Evolutionary conservation across 2,888 invertebrate species (phyloP), one percentile per base, ranked within the genome.

Genomic region (Ectemnius cavifrons): DNA sequence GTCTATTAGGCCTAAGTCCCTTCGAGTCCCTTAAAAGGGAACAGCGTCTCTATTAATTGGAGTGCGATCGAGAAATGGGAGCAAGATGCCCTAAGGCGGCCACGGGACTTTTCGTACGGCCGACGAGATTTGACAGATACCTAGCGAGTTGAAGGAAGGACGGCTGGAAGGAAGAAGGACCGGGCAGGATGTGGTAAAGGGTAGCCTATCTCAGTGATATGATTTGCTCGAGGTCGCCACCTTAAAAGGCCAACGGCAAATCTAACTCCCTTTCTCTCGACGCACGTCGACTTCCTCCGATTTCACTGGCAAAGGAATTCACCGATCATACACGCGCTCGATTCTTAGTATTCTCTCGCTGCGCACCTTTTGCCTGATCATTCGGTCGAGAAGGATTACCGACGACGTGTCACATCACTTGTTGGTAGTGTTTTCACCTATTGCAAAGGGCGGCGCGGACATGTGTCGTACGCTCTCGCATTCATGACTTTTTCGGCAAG

Each of bases 381-480:
- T 8, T 8, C 28, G 28, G 28, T 4, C 47, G 37, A 45, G 37
- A 45, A 64, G 62, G 61, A 62, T 64, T 56, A 72, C 61, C 66
- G 72, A 73, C 64, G 59, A 67, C 69, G 67, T 47, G 67, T 79
- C 67, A 78, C 58, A 63, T 70, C 56, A 70, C 79, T 64, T 75
- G 52, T 67, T 71, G 65, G 68, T 73, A 57, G 70, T 60, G 14
- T 76, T 63, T 76, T 63, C 65, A 70, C 57, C 63, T 76, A 47
- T 52, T 63, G 68, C 59, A 68, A 56, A 79, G 68, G 65, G 67
- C 79, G 64, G 60, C 69, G 73, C 52, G 63, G 66, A 68, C 68
- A 37, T 37, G 8, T 8, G 37, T 0, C 3, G 37, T 56, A 65
- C 60, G 37, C 62, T 67, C 56, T 66, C 45, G 47, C 18, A 56